Evolutionary conservation across 2,888 invertebrate species (phyloP), one percentile per base, ranked within the genome.

Genomic region (Mesoligia furuncula): DNA sequence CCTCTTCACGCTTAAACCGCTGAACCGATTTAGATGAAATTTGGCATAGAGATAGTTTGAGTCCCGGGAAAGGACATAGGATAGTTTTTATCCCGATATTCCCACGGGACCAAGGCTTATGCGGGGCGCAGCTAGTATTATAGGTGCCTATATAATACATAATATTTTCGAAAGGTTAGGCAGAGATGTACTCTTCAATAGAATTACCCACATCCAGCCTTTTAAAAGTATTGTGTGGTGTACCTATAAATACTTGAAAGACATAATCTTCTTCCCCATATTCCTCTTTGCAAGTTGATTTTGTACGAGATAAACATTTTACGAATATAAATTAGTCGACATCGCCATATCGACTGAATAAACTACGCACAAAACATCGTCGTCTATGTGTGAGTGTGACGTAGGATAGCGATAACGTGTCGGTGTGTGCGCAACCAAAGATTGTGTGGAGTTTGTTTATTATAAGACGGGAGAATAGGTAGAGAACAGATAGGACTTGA

Each of bases 311-410:
- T 90, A 89, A 91, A 91, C 89, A 91, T 90, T 89, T 90, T 88
- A 87, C 88, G 90, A 90, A 90, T 90, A 90, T 91, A 92, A 92
- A 91, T 91, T 87, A 90, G 87, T 87, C 85, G 85, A 85, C 84
- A 86, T 86, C 84, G 86, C 85, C 84, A 83, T 89, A 88, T 87
- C 85, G 83, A 84, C 89, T 88, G 69, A 31, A 77, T 86, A 84
- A 91, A 94, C 94, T 93, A 93, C 94, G 94, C 94, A 94, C 90
- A 91, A 91, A 92, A 80, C 59, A 31, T 27, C 66, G 83, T 73
- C 54, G 36, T 75, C 67, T 65, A 61, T 68, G 87, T 89, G 88
- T 88, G 89, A 54, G 85, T 89, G 84, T 15, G 27, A 31, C 24
- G 59, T 86, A 78, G 68, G 88, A 89, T 89, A 90, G 83, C 83